phyloP scores from a whole-genome alignment of 2,888 invertebrate genomes.

The Oscheius myriophilus region DNA sequence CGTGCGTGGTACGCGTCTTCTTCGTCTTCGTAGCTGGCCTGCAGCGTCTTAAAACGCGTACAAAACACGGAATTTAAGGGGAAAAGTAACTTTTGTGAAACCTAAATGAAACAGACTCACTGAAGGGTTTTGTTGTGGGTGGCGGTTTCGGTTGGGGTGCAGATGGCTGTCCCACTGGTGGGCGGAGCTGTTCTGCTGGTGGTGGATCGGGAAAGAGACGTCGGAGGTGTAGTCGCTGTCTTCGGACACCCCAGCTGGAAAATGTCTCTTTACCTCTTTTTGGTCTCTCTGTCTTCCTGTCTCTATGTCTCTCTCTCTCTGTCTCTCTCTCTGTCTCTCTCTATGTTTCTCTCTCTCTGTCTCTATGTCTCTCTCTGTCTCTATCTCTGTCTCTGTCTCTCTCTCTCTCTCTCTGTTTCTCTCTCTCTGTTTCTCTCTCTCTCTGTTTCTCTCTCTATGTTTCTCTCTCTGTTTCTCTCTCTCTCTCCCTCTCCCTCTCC shows the following conservation, averaged over 20 bases:
- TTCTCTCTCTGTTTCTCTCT: no score
- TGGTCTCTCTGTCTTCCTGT: not conserved
- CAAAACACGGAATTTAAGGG: not conserved
- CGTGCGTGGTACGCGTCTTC: conserved; percentile 60
- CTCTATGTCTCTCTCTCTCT: no score
- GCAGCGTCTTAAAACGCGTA: conserved; percentile 48
- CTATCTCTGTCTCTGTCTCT: no score
- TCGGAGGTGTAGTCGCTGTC: conserved; percentile 97
- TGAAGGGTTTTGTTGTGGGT: conserved; percentile 3
- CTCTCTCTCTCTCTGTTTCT: no score
- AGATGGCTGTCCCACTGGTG: conserved; percentile 78
- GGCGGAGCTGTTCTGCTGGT: conserved; percentile 87
- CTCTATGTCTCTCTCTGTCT: no score
- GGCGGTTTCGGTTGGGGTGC: conserved; percentile 56
- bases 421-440: no score
- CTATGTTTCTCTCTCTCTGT: no score
- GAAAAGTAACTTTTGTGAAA: not conserved
- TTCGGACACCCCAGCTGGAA: conserved; percentile 89
- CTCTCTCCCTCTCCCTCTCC: no score
- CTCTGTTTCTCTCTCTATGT: no score
- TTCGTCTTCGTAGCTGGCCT: conserved; percentile 63
- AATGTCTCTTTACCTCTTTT: not conserved
- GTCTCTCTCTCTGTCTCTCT: no score
- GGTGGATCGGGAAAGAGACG: conserved; percentile 83
- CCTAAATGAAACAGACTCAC: not conserved